These are phyloP conservation scores for Erebia aethiops DNA, from an alignment of 2,888 invertebrate genomes.

Conservation along the genomic window DNA sequence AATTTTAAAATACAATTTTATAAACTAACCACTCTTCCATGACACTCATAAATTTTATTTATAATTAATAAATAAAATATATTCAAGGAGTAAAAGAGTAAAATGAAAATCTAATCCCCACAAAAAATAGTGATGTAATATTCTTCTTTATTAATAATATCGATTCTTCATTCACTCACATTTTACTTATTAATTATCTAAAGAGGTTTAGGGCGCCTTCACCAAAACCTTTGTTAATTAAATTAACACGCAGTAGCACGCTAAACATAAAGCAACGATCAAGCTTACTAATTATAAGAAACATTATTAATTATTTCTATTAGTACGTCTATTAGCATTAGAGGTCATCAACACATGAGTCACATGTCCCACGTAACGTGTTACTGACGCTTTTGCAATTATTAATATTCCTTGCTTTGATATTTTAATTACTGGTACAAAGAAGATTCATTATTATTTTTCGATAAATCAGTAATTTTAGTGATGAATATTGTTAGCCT, in stretches of 20 bases:
- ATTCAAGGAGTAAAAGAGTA: too few species aligned
- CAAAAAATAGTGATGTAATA: background rate
- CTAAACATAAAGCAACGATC: slow-evolving; percentile 4
- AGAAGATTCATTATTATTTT: too few species aligned
- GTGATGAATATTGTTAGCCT: too few species aligned
- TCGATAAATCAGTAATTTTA: too few species aligned
- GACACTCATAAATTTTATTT: too few species aligned
- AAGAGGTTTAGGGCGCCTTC: background rate
- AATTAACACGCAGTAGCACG: background rate
- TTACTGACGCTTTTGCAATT: background rate
- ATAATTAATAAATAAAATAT: too few species aligned
- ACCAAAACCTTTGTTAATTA: background rate
- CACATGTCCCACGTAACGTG: slow-evolving; percentile 28
- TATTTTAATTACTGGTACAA: too few species aligned
- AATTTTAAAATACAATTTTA: background rate
- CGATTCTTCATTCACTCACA: background rate
- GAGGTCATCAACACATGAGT: slow-evolving; percentile 37
- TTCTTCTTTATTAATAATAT: background rate
- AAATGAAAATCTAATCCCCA: too few species aligned
- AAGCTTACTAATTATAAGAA: slow-evolving; percentile 27
- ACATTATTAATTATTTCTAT: slow-evolving; percentile 5
- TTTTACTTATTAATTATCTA: background rate
- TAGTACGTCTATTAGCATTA: slow-evolving; percentile 25
- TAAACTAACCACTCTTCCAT: too few species aligned
- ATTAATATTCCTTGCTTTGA: too few species aligned